phyloP scores from a whole-genome alignment of 2,113 vertebrate species.

The Nothocercus nigrocapillus region DNA sequence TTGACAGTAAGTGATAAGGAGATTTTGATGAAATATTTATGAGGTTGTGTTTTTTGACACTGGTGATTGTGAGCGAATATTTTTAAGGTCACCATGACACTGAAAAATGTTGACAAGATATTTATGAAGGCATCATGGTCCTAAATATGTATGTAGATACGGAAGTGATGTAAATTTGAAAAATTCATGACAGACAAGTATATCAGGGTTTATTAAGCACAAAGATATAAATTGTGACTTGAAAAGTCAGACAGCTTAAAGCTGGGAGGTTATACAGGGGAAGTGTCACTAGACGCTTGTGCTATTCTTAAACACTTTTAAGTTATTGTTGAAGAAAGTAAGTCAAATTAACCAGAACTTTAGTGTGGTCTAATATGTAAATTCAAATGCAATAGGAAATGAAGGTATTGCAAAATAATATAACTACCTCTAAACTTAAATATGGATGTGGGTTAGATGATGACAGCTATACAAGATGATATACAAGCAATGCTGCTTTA shows the following conservation, averaged over 20 bases:
- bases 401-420: neutral
- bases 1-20: constrained; percentile 29
- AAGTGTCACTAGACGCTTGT: neutral
- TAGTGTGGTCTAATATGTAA: neutral
- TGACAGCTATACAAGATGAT: neutral
- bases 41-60: neutral
- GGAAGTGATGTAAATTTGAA: constrained; percentile 6
- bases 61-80: neutral
- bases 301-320: neutral
- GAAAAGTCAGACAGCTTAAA: constrained; percentile 19
- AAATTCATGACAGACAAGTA: constrained; percentile 41
- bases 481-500: neutral
- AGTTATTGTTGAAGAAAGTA: neutral
- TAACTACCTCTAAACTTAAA: neutral
- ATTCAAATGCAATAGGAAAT: neutral
- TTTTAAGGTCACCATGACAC: constrained; percentile 38
- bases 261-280: neutral
- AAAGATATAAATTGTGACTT: constrained; percentile 3
- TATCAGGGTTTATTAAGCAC: constrained; percentile 33
- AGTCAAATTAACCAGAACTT: neutral
- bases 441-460: neutral
- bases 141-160: constrained; percentile 29
- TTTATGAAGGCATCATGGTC: neutral
- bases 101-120: constrained; percentile 43
- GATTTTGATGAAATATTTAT: constrained; percentile 35